Base-by-base conservation (phyloP, 2,113 vertebrate genomes). In the Crotalus tigris region DNA sequence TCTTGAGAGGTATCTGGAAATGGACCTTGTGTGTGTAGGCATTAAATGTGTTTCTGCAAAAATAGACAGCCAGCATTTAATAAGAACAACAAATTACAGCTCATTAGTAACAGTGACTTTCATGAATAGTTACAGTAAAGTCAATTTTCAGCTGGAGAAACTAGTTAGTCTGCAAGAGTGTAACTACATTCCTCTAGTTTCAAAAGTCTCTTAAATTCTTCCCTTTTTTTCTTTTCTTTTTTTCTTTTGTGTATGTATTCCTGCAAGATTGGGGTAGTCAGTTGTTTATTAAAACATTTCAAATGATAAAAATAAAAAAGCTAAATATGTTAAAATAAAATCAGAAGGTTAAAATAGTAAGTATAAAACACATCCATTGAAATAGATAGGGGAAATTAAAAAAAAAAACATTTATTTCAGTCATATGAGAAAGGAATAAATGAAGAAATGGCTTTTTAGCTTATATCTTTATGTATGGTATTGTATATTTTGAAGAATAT, bases 11-110 rank as follows among this genome's bases (percentile, higher is more conserved):
- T 90, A 92, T 54, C 12, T 93, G 93, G 57, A 87, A 0, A 0
- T 53, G 21, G 33, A 59, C 1, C 0, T 0, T 21, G 12, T 85
- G 39, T 91, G 91, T 88, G 2, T 87, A 29, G 61, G 58, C 51
- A 46, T n/a, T 89, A 57, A 89, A 90, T 55, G 88, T 26, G 8
- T 86, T 49, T 87, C 12, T 29, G 26, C 69, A 93, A 12, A 33
- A 88, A 12, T 59, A 9, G 17, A 54, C 23, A 5, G 88, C 44
- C 91, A 44, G 19, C 21, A 92, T 9, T 4, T 91, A 39, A 26
- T 49, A 51, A 26, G 39, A 94, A n/a, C 90, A 94, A 3, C 54
- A 10, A 91, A 61, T 91, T 29, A 44, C 46, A 61, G 57, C 29
- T 26, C 26, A 33, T 3, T n/a, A n/a, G 29, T 26, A 17, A 5